A percentile compares a stretch with the other conserved stretches of the same genome.
These are phyloP conservation scores for Hepsetus odoe DNA, from an alignment of 2,113 vertebrate species.

Conservation along the genomic window DNA sequence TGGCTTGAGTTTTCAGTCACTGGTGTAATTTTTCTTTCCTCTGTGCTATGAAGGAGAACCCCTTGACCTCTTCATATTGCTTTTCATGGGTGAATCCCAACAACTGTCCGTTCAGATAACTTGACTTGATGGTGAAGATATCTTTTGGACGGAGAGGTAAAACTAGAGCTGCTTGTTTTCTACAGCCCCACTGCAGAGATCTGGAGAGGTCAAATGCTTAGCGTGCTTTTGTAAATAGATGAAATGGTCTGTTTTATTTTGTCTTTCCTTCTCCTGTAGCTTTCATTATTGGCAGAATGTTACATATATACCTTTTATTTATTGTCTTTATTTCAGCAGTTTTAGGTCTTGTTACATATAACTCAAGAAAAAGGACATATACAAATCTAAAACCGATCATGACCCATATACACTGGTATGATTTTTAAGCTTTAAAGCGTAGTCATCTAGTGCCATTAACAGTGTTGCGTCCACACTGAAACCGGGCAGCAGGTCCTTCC, in stretches of 20 bases:
- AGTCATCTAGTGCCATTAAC: neutral
- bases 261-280: slow-evolving; percentile 4
- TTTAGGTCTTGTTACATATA: slow-evolving; percentile 14
- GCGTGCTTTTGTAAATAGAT: slow-evolving; percentile 58
- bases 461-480: neutral
- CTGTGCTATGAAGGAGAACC: neutral
- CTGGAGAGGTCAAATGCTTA: slow-evolving; percentile 35
- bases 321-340: slow-evolving; percentile 52
- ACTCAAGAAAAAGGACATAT: neutral
- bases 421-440: neutral
- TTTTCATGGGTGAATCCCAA: neutral
- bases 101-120: neutral
- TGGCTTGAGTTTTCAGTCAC: neutral
- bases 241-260: slow-evolving; percentile 47
- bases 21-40: neutral
- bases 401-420: neutral
- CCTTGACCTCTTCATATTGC: neutral
- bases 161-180: neutral
- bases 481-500: neutral
- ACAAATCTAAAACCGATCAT: neutral
- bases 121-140: no score
- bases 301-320: slow-evolving; percentile 52
- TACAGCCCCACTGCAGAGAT: neutral
- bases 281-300: slow-evolving; percentile 22
- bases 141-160: no score